Evolutionary conservation across 1,140 invertebrate genomes (phyloP).

Genomic region (Diabrotica virgifera): DNA sequence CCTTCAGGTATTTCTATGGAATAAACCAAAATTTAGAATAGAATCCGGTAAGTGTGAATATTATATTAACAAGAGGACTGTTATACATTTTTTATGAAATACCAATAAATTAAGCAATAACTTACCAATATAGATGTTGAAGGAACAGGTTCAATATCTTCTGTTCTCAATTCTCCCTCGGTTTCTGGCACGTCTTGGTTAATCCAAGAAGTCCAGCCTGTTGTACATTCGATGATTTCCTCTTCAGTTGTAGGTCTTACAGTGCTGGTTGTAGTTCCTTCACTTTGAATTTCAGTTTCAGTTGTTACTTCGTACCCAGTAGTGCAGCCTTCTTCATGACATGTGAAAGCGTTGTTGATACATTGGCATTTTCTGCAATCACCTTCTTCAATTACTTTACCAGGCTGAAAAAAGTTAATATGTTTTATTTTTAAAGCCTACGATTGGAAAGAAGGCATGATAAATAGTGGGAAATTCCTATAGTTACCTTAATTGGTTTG

Average conservation of each 20-base stretch:
- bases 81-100: too few species aligned
- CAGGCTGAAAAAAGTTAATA: slow-evolving; percentile 52
- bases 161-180: slow-evolving; percentile 26
- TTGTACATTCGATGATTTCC: slow-evolving; percentile 50
- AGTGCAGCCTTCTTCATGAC: slow-evolving; percentile 55
- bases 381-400: slow-evolving; percentile 54
- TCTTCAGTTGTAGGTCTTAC: slow-evolving; percentile 42
- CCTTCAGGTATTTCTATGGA: slow-evolving; percentile 50
- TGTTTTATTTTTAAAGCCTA: too few species aligned
- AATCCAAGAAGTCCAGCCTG: slow-evolving; percentile 75
- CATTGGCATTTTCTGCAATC: slow-evolving; percentile 73
- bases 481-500: slow-evolving; percentile 58
- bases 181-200: slow-evolving; percentile 53
- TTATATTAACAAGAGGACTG: too few species aligned
- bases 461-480: background rate
- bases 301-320: slow-evolving; percentile 2
- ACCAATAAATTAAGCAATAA: background rate
- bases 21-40: background rate
- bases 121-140: slow-evolving; percentile 52
- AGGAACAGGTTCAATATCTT: slow-evolving; percentile 64
- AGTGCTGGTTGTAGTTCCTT: slow-evolving; percentile 34
- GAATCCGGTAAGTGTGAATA: too few species aligned
- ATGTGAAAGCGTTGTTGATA: slow-evolving; percentile 68
- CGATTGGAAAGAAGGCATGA: too few species aligned
- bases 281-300: slow-evolving; percentile 10